Base-by-base conservation (phyloP, 2,888 invertebrate genomes). In the Fragum whitleyi region DNA sequence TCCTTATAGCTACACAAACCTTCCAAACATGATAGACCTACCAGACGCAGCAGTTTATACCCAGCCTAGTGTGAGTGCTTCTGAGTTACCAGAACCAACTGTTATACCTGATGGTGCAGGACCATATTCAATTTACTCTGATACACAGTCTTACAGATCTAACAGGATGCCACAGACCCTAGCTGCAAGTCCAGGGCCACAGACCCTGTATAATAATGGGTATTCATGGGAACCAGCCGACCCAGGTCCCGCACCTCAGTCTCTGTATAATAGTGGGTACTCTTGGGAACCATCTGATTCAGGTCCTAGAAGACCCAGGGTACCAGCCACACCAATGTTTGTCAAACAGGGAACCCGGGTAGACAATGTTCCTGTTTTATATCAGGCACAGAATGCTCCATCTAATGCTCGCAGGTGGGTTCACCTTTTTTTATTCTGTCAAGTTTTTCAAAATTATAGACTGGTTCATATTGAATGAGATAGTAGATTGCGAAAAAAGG, bases 1-100 rank as follows among this genome's bases (percentile, higher is more conserved):
- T 21, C 62, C 62, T 9, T 62, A 32, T 36, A 62, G 36, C 36
- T 62, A 62, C 36, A 16, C 36, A 19, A 57, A 57, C 9, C 57
- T 57, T 3, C 57, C 57, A 23, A 57, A 57, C 57, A 57, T 28
- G 26, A 57, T 28, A 6, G 28, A 57, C 28, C 26, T 57, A 26
- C 57, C 57, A 57, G 57, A 57, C 11, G 26, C 57, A 6, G 57
- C 57, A 2, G 26, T 28, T 28, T 57, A 57, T 28, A 26, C 14
- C 21, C 14, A 14, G 16, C 57, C 57, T 57, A 28, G 26, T 28
- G 28, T 23, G 16, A 23, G 28, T 6, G 23, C 28, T 7, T 57
- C 57, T 14, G 21, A 26, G 16, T 26, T 28, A 57, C 21, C 57
- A 57, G 26, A 57, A 28, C 28, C 57, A 21, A 57, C 3, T 16